Percentiles rank a stretch among this genome's conserved stretches.
Evolutionary conservation across 2,888 invertebrate species (phyloP).

Genomic region (Drosophila incognita): DNA sequence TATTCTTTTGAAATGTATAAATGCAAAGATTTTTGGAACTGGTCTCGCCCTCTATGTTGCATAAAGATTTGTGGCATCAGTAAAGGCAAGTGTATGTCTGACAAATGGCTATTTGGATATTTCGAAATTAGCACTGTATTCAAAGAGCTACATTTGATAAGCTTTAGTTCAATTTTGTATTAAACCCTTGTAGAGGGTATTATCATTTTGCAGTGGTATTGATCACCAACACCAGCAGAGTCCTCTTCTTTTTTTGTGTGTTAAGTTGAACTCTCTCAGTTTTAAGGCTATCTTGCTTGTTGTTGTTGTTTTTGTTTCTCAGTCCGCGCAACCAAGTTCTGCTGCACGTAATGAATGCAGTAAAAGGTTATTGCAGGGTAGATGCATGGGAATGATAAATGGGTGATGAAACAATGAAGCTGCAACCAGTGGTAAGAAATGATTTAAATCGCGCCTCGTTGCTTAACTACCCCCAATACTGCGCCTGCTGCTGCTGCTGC

Average conservation of each 20-base stretch:
- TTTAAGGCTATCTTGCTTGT: neutral
- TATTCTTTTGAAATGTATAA: neutral
- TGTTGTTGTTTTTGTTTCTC: neutral
- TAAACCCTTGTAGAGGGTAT: neutral
- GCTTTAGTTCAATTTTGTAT: neutral
- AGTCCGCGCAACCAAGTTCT: neutral
- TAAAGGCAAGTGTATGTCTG: neutral
- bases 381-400: slow-evolving; percentile 4
- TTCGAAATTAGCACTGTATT: neutral
- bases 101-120: neutral
- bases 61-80: neutral
- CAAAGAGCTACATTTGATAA: neutral
- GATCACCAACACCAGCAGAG: neutral
- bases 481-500: neutral
- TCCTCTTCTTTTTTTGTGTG: neutral
- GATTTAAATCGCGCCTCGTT: slow-evolving; percentile 1
- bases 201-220: too few species aligned
- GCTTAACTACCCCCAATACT: slow-evolving; percentile 48
- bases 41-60: neutral
- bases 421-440: neutral
- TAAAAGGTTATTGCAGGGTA: neutral
- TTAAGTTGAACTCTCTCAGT: neutral
- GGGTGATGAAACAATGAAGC: slow-evolving; percentile 1
- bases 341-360: neutral
- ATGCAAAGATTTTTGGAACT: neutral